phyloP scores from a whole-genome alignment of 2,113 vertebrate species.

The Lophura nycthemera region DNA sequence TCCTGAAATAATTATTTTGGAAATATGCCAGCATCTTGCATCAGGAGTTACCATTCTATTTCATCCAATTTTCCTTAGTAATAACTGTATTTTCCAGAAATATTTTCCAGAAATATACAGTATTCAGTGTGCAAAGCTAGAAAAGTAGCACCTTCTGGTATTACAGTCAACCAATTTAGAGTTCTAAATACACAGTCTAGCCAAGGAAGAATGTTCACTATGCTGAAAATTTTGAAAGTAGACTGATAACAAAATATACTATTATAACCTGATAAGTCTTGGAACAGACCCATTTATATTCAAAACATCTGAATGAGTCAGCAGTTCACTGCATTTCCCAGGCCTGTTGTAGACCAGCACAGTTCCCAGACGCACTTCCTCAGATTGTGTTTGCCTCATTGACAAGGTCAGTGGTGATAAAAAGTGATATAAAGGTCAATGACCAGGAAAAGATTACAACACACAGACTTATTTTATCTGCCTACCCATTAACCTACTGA shows the following conservation, averaged over 20 bases:
- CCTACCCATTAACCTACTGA: neutral
- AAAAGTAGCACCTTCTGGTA: neutral
- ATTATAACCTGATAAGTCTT: slow-evolving; percentile 13
- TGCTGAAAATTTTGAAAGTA: neutral
- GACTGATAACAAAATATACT: slow-evolving; percentile 22
- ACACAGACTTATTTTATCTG: neutral
- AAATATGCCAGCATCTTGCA: neutral
- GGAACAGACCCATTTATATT: neutral
- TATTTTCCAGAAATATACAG: too few species aligned
- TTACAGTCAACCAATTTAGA: neutral
- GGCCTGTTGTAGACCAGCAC: neutral
- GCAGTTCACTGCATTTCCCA: slow-evolving; percentile 51
- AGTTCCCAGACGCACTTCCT: slow-evolving; percentile 47
- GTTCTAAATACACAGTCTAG: neutral
- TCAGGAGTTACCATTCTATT: neutral
- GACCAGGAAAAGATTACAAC: slow-evolving; percentile 5
- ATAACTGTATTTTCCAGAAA: neutral
- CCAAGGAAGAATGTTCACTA: slow-evolving; percentile 24
- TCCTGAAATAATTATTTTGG: neutral
- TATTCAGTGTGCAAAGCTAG: neutral
- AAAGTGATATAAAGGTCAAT: slow-evolving; percentile 29
- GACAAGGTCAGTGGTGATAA: slow-evolving; percentile 49
- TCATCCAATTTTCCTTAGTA: neutral
- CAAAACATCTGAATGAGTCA: slow-evolving; percentile 57
- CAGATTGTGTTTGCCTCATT: slow-evolving; percentile 38